Conservation (phyloP, 2,113 vertebrate genomes). For the Alligator sinensis region DNA sequence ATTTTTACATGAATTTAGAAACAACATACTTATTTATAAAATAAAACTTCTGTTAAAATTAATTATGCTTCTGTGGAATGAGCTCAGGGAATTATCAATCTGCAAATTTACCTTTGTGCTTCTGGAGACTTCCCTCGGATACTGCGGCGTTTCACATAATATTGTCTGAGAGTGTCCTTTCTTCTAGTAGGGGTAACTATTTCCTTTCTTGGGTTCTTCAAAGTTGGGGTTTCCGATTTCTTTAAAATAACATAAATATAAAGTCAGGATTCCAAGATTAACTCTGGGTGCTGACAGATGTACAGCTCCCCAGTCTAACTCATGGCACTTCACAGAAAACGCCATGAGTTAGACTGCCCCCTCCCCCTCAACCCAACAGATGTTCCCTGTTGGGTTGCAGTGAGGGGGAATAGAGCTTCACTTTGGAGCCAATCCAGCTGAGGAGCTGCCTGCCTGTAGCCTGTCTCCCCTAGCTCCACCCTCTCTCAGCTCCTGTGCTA, state of each 20-base stretch:
- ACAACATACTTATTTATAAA: not conserved
- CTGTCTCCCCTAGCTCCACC: too few relatives aligned
- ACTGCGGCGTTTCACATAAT: not conserved
- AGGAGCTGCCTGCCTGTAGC: too few relatives aligned
- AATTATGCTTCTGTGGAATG: not conserved
- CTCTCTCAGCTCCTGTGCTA: too few relatives aligned
- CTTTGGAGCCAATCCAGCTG: too few relatives aligned
- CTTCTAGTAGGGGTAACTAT: not conserved
- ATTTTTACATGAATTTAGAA: not conserved
- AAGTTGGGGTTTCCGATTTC: not conserved
- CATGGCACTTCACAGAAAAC: too few relatives aligned
- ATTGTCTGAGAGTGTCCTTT: slow-evolving; percentile 27
- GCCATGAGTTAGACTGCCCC: too few relatives aligned
- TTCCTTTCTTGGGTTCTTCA: slow-evolving; percentile 5
- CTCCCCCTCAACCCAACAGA: too few relatives aligned
- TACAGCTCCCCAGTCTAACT: too few relatives aligned
- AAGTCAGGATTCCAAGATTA: not conserved
- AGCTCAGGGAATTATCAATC: not conserved
- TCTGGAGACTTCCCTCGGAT: not conserved
- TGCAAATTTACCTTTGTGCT: slow-evolving; percentile 42
- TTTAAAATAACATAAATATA: not conserved
- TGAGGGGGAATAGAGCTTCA: too few relatives aligned
- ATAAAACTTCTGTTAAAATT: not conserved
- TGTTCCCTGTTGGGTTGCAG: too few relatives aligned
- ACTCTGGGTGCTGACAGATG: too few relatives aligned